Evolutionary conservation across 2,113 vertebrate species (phyloP).

Genomic region (Cyprinodon brontotheroides): DNA sequence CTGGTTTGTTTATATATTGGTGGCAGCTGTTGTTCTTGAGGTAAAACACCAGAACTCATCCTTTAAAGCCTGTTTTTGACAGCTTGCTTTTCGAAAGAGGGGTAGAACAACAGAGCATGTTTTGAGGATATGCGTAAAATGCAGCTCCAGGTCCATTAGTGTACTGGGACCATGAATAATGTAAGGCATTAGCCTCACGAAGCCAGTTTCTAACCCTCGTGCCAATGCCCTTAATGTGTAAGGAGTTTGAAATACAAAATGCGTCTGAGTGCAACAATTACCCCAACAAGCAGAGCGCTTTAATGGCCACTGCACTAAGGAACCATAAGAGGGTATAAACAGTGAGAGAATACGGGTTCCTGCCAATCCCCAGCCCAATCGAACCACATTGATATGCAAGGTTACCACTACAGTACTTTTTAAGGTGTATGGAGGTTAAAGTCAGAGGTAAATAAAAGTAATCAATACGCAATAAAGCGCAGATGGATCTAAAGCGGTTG

Average conservation of each 20-base stretch:
- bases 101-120: slow-evolving; percentile 18
- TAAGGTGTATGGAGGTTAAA: neutral
- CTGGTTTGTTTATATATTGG: no score
- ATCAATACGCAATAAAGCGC: neutral
- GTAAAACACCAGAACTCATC: neutral
- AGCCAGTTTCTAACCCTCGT: slow-evolving; percentile 15
- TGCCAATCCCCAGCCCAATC: neutral
- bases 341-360: neutral
- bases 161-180: slow-evolving; percentile 31
- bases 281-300: slow-evolving; percentile 15
- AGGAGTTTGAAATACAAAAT: slow-evolving; percentile 52
- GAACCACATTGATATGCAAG: neutral
- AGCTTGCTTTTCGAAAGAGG: neutral
- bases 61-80: neutral
- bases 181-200: slow-evolving; percentile 64
- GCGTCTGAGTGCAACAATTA: slow-evolving; percentile 62
- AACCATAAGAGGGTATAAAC: neutral
- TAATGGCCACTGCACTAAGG: neutral
- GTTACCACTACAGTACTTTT: neutral
- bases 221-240: slow-evolving; percentile 48
- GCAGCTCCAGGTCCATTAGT: slow-evolving; percentile 55
- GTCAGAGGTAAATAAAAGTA: neutral
- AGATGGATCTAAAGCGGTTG: neutral
- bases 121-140: neutral
- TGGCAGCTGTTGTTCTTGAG: neutral